Evolutionary conservation across 2,113 vertebrate species (phyloP).

Genomic region (Anas platyrhynchos): DNA sequence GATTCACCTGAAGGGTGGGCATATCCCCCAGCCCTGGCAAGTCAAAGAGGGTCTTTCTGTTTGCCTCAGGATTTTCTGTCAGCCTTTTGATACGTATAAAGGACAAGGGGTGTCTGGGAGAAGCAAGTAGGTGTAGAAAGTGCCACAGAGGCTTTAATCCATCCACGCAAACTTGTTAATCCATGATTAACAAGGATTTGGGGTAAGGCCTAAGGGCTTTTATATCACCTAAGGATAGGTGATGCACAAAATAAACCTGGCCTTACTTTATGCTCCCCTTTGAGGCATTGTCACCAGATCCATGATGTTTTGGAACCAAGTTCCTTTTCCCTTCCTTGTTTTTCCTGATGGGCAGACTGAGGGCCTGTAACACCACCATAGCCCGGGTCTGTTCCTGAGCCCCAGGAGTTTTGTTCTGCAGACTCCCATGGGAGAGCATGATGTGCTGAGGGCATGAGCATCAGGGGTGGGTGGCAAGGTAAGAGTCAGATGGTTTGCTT

Average conservation of each 20-base stretch:
- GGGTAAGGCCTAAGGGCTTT: not conserved
- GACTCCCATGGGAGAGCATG: not conserved
- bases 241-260: not conserved
- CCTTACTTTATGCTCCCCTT: not conserved
- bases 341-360: not conserved
- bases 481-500: not conserved
- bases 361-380: not conserved
- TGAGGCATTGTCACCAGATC: not conserved
- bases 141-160: not conserved
- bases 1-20: not conserved
- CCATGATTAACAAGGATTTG: not conserved
- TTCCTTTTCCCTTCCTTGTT: not conserved
- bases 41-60: not conserved
- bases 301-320: not conserved
- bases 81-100: not conserved
- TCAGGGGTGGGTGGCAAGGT: not conserved
- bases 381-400: not conserved
- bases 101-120: not conserved
- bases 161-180: not conserved
- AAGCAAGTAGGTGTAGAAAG: not conserved
- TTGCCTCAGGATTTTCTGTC: not conserved
- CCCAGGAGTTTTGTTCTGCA: not conserved
- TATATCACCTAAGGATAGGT: not conserved
- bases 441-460: fast-evolving
- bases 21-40: not conserved